Base-by-base conservation (phyloP, 2,113 vertebrate genomes). In the Pelmatolapia mariae region DNA sequence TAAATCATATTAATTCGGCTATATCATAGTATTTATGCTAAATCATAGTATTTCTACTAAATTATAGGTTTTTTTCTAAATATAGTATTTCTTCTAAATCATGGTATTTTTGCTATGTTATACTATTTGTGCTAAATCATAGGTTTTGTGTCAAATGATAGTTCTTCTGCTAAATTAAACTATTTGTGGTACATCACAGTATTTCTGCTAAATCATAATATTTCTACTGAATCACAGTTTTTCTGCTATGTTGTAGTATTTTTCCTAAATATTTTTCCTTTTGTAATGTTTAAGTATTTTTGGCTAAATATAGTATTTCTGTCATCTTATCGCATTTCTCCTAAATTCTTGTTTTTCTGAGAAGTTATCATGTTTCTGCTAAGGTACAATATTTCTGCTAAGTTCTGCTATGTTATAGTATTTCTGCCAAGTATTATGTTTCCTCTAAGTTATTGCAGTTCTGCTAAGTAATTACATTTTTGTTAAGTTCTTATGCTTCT, bases 141-240 rank as follows among this genome's bases (percentile, higher is more conserved):
- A 50, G 16, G 16, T 50, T 50, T 50, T 50, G 47, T 50, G 47
- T 50, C 16, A 19, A 50, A 50, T 50, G 8, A 19, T 50, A 50
- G 8, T 19, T 19, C 19, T n/a, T n/a, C n/a, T n/a, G n/a, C n/a
- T n/a, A n/a, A n/a, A n/a, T n/a, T n/a, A n/a, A n/a, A n/a, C n/a
- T n/a, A n/a, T n/a, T n/a, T n/a, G n/a, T n/a, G n/a, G 47, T 52
- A 52, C 18, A 52, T 52, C 8, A 0, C 47, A 52, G 47, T 52
- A 52, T 52, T 50, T 50, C 47, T 50, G 16, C 47, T 5, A 50
- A 50, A 50, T 50, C 47, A 50, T 52, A 9, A 19, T 52, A 52
- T 50, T 52, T 52, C 1, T 52, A 52, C 0, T 52, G 50, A 52
- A 52, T 52, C 2, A 19, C 18, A 52, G 50, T 1, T 52, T 52